Conservation (phyloP, 2,888 invertebrate genomes). For the Epinotia ramella region DNA sequence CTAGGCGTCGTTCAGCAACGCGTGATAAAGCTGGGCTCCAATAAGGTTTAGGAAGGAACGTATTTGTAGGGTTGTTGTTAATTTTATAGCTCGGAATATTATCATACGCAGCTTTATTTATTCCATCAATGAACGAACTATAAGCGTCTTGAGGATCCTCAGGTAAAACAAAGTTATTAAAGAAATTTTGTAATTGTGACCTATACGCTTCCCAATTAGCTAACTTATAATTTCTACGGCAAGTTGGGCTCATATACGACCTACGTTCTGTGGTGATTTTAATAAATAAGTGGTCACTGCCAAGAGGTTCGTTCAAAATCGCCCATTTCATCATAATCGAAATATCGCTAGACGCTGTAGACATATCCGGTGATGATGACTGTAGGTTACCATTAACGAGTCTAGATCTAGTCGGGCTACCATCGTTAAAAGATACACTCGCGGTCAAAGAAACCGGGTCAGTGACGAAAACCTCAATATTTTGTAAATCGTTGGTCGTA, state of each 20-base stretch:
- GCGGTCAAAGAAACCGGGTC: too few species aligned
- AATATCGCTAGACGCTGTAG: slow-evolving; percentile 21
- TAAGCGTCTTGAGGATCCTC: slow-evolving; percentile 19
- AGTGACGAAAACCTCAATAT: too few species aligned
- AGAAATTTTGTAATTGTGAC: background rate
- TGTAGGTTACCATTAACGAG: slow-evolving; percentile 15
- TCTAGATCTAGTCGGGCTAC: background rate
- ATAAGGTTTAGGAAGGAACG: slow-evolving; percentile 37
- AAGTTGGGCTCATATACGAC: background rate
- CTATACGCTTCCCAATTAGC: slow-evolving; percentile 26
- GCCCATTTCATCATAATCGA: slow-evolving; percentile 10
- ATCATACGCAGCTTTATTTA: slow-evolving; percentile 36
- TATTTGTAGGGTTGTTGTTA: slow-evolving; percentile 25
- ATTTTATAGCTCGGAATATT: slow-evolving; percentile 37
- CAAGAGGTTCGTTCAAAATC: slow-evolving; percentile 34
- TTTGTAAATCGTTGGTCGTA: too few species aligned
- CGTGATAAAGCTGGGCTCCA: background rate
- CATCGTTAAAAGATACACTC: background rate
- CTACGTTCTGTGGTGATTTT: slow-evolving; percentile 34
- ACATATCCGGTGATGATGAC: slow-evolving; percentile 2
- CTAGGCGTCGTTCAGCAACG: background rate
- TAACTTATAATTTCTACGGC: slow-evolving; percentile 17
- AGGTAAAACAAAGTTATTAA: background rate
- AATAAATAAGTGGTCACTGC: slow-evolving; percentile 42
- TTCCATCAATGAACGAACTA: background rate